phyloP scores from a whole-genome alignment of 1,140 invertebrate genomes.

The Cydia splendana region DNA sequence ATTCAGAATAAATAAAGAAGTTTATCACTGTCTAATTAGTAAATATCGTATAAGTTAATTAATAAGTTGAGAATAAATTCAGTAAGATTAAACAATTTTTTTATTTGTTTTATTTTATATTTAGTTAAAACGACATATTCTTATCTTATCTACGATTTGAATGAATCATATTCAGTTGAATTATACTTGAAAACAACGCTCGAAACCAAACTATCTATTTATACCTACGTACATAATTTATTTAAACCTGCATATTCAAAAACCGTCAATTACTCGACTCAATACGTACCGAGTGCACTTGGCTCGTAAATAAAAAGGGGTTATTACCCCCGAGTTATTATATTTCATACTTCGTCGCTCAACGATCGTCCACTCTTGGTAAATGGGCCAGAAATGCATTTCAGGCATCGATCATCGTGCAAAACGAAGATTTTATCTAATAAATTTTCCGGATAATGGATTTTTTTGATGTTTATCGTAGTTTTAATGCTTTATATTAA shows the following conservation, averaged over 20 bases:
- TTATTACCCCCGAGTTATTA: neutral
- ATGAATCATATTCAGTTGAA: too few species aligned
- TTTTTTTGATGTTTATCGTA: neutral
- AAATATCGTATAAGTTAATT: too few species aligned
- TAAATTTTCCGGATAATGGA: neutral
- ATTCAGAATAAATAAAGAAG: too few species aligned
- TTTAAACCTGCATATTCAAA: neutral
- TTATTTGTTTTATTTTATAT: too few species aligned
- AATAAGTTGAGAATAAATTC: too few species aligned
- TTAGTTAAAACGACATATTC: too few species aligned
- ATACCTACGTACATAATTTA: neutral
- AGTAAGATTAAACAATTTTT: too few species aligned
- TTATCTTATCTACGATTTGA: too few species aligned
- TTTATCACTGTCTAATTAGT: too few species aligned
- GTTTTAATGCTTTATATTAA: neutral
- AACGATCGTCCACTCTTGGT: neutral
- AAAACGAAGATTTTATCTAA: conserved; percentile 9
- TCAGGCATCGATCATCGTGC: neutral
- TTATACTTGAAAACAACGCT: neutral
- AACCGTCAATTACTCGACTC: neutral
- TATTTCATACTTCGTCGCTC: conserved; percentile 15
- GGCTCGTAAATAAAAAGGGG: neutral
- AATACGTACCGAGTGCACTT: neutral
- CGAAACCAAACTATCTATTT: neutral
- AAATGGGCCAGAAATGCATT: neutral